phyloP scores from a whole-genome alignment of 2,113 vertebrate genomes.

The Ancistrus triradiatus region DNA sequence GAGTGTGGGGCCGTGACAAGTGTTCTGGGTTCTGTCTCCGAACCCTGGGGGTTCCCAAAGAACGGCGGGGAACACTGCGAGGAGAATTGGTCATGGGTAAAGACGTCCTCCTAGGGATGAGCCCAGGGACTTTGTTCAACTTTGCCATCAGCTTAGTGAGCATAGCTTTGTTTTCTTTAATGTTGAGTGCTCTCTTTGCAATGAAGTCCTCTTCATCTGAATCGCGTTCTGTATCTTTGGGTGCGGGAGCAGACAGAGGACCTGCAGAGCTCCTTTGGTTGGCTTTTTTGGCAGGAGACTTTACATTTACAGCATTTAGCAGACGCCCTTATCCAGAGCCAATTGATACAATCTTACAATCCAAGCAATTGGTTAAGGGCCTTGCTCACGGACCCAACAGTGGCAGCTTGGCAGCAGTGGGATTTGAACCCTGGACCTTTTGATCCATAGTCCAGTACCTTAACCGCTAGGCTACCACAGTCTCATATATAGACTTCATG shows the following conservation, averaged over 20 bases:
- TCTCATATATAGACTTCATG: too few relatives aligned
- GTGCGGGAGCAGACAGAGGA: slow-evolving; percentile 46
- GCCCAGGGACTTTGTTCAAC: slow-evolving; percentile 81
- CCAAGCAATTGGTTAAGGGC: too few relatives aligned
- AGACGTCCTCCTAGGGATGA: slow-evolving; percentile 67
- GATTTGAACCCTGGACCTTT: too few relatives aligned
- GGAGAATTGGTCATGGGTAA: slow-evolving; percentile 59
- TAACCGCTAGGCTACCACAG: too few relatives aligned
- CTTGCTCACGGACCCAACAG: too few relatives aligned
- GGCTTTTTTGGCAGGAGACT: slow-evolving; percentile 73
- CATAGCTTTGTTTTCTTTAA: slow-evolving; percentile 98
- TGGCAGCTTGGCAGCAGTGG: too few relatives aligned
- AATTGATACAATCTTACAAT: too few relatives aligned
- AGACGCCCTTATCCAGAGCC: too few relatives aligned
- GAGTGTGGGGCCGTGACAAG: slow-evolving; percentile 78
- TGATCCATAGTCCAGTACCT: too few relatives aligned
- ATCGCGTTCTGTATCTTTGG: slow-evolving; percentile 58
- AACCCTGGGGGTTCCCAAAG: slow-evolving; percentile 35
- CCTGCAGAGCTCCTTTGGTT: slow-evolving; percentile 49
- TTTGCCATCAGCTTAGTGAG: slow-evolving; percentile 95
- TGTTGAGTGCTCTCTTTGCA: slow-evolving; percentile 88
- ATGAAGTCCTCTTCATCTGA: slow-evolving; percentile 79
- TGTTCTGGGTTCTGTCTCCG: slow-evolving; percentile 78
- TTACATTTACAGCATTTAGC: too few relatives aligned
- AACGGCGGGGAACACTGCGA: slow-evolving; percentile 45